Conservation (phyloP, 2,797 vertebrate species). For the Botia almorhae region DNA sequence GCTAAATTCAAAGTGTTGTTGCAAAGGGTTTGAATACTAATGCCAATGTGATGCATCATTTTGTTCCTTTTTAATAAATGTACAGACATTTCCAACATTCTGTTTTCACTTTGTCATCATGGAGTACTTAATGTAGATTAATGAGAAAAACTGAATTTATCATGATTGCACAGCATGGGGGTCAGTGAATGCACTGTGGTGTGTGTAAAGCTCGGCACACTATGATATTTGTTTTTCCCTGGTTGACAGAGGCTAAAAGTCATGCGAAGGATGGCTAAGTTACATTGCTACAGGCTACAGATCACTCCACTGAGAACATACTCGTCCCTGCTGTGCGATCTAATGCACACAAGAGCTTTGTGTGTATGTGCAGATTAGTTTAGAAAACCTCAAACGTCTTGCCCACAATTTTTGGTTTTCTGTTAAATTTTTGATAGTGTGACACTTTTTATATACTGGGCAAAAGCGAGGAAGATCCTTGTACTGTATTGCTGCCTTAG, state of each 20-base stretch:
- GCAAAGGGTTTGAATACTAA: too few relatives aligned
- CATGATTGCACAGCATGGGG: background rate
- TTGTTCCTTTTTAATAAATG: too few relatives aligned
- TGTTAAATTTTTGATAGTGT: constrained; percentile 34
- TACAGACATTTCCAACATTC: too few relatives aligned
- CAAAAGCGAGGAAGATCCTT: constrained; percentile 22
- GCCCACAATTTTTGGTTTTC: constrained; percentile 36
- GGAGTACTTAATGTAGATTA: too few relatives aligned
- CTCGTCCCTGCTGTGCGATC: constrained; percentile 8
- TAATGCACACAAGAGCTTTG: constrained; percentile 20
- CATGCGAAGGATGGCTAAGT: constrained; percentile 69
- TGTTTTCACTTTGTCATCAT: too few relatives aligned
- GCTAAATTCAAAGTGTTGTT: too few relatives aligned
- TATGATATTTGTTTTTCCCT: constrained; percentile 68
- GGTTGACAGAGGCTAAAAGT: constrained; percentile 68
- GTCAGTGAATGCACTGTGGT: constrained; percentile 1
- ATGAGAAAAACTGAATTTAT: background rate
- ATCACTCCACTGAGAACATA: constrained; percentile 51
- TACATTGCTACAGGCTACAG: constrained; percentile 60
- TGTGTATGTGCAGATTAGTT: constrained; percentile 47
- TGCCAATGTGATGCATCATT: too few relatives aligned
- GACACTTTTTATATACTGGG: constrained; percentile 29
- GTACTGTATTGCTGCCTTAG: constrained; percentile 22
- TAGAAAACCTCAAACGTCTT: constrained; percentile 51
- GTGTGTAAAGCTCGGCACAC: constrained; percentile 54